Evolutionary conservation across 1,140 invertebrate species (phyloP).

Genomic region (Apis laboriosa): DNA sequence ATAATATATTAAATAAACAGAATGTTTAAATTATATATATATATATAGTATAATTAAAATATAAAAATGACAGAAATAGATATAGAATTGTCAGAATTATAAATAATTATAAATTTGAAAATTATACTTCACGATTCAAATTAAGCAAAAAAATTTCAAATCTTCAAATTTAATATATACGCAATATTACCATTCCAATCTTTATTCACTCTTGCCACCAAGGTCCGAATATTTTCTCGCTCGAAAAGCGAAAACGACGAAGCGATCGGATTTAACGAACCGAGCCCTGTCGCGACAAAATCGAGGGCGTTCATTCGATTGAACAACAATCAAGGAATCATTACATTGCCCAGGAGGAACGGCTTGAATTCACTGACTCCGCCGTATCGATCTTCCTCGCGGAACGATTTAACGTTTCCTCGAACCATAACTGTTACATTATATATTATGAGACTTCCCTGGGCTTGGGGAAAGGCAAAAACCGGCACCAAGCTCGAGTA

Average conservation of each 20-base stretch:
- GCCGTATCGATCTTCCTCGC: not conserved
- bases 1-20: too few relatives aligned
- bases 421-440: not conserved
- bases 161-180: too few relatives aligned
- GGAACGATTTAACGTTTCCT: not conserved
- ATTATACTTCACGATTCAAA: too few relatives aligned
- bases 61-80: too few relatives aligned
- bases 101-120: too few relatives aligned
- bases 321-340: not conserved
- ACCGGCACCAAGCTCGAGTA: not conserved
- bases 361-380: not conserved
- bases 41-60: too few relatives aligned
- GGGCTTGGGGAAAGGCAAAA: conserved; percentile 18
- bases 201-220: too few relatives aligned
- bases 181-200: too few relatives aligned
- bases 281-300: not conserved
- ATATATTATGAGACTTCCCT: not conserved
- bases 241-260: not conserved
- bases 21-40: too few relatives aligned
- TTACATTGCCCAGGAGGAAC: not conserved
- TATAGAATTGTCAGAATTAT: too few relatives aligned
- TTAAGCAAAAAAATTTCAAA: too few relatives aligned
- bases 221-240: too few relatives aligned
- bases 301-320: not conserved
- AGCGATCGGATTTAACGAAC: conserved; percentile 15